phyloP scores from a whole-genome alignment of 2,797 vertebrate species.

The Pseudochirops cupreus region DNA sequence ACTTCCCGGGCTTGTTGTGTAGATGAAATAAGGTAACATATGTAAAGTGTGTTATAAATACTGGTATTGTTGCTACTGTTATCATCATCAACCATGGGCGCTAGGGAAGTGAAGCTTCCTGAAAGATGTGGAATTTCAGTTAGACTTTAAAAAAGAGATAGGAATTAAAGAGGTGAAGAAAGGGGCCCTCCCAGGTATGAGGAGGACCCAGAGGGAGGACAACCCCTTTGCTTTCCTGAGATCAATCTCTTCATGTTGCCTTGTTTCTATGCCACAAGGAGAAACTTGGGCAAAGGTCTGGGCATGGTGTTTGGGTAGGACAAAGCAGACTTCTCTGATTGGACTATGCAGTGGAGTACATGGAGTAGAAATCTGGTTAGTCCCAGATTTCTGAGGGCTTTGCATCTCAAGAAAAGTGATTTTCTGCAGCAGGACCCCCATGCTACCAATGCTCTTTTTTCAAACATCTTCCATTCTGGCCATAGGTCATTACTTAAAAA shows the following conservation, averaged over 20 bases:
- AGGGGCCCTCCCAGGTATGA: no score
- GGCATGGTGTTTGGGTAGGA: background rate
- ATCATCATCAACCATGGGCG: background rate
- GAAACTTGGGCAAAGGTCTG: no score
- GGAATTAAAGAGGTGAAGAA: no score
- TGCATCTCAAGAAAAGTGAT: background rate
- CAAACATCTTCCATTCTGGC: background rate
- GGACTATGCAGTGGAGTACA: background rate
- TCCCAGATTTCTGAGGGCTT: background rate
- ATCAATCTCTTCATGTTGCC: no score
- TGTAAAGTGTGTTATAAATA: background rate
- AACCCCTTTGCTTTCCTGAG: no score
- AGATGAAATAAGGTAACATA: background rate
- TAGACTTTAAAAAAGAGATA: background rate
- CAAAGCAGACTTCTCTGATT: background rate
- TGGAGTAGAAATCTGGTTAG: background rate
- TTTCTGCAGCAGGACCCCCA: background rate
- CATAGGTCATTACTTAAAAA: background rate
- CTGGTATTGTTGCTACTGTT: background rate
- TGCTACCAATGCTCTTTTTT: background rate
- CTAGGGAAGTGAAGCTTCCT: background rate
- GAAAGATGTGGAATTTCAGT: background rate
- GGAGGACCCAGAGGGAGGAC: no score
- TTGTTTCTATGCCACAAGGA: no score
- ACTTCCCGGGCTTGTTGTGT: background rate